phyloP scores from a whole-genome alignment of 2,113 vertebrate genomes.

The Paradoxurus hermaphroditus region DNA sequence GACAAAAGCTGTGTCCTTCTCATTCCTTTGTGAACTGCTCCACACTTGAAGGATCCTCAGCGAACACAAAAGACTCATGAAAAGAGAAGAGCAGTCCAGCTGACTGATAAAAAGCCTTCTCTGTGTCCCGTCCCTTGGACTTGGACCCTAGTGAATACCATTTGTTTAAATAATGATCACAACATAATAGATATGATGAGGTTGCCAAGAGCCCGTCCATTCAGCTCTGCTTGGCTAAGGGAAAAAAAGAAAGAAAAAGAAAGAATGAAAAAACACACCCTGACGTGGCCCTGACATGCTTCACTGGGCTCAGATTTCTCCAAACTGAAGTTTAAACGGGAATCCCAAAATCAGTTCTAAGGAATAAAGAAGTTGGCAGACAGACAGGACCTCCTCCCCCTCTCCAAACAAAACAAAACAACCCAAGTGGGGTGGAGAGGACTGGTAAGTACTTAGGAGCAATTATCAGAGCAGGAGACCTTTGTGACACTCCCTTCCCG shows the following conservation, averaged over 20 bases:
- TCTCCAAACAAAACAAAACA: neutral
- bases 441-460: neutral
- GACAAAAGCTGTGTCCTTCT: constrained; percentile 43
- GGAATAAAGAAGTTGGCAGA: constrained; percentile 39
- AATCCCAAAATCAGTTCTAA: constrained; percentile 12
- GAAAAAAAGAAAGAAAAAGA: neutral
- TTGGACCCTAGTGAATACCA: constrained; percentile 55
- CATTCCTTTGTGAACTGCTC: neutral
- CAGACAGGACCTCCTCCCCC: neutral
- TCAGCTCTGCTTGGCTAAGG: constrained; percentile 30
- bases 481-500: neutral
- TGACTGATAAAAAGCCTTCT: constrained; percentile 30
- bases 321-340: neutral
- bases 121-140: constrained; percentile 43
- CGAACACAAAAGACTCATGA: constrained; percentile 10
- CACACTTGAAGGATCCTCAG: neutral
- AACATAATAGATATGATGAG: constrained; percentile 66
- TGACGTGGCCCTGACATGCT: neutral
- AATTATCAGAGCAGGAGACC: neutral
- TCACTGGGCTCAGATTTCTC: constrained; percentile 24
- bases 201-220: constrained; percentile 61
- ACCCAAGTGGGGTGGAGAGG: neutral
- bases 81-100: neutral
- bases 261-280: neutral
- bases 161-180: constrained; percentile 70